A percentile compares a stretch with the other conserved stretches of the same genome.
These are phyloP conservation scores for Himalopsyche phryganea DNA, from an alignment of 1,140 invertebrate genomes.

Conservation along the genomic window DNA sequence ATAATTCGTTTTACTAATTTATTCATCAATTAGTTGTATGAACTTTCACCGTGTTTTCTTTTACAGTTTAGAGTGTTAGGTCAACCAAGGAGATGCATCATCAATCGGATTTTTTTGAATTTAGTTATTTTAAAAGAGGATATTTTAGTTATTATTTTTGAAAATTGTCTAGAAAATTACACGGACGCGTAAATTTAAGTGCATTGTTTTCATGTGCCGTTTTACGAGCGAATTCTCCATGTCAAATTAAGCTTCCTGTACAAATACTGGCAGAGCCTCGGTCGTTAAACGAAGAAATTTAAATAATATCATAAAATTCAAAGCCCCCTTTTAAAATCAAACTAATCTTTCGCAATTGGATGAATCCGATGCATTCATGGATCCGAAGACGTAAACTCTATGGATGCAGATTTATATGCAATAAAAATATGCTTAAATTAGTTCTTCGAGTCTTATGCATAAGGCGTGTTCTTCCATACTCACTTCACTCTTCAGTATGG, in stretches of 20 bases:
- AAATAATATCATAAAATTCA: conserved; percentile 34
- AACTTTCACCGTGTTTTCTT: too few relatives aligned
- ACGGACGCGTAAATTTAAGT: too few relatives aligned
- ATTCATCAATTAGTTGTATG: too few relatives aligned
- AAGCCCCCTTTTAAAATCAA: conserved; percentile 31
- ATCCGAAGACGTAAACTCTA: conserved; percentile 22
- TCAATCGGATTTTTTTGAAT: too few relatives aligned
- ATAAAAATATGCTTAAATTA: conserved; percentile 35
- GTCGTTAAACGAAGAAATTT: conserved; percentile 30
- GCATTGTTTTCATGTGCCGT: background rate
- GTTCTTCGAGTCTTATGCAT: conserved; percentile 7
- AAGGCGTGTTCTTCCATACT: too few relatives aligned
- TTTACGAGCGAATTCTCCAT: conserved; percentile 20
- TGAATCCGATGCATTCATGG: conserved; percentile 27
- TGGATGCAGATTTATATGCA: conserved; percentile 27
- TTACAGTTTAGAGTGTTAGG: too few relatives aligned
- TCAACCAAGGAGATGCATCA: too few relatives aligned
- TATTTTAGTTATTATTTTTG: too few relatives aligned
- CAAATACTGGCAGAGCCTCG: conserved; percentile 11
- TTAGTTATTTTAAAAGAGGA: too few relatives aligned
- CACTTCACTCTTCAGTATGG: too few relatives aligned
- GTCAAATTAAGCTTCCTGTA: conserved; percentile 22
- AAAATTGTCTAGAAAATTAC: too few relatives aligned
- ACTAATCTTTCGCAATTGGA: conserved; percentile 36
- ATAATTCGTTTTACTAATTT: too few relatives aligned